Evolutionary conservation across 2,113 vertebrate species (phyloP), one percentile per base, ranked within the genome.

Genomic region (Sturnira hondurensis): DNA sequence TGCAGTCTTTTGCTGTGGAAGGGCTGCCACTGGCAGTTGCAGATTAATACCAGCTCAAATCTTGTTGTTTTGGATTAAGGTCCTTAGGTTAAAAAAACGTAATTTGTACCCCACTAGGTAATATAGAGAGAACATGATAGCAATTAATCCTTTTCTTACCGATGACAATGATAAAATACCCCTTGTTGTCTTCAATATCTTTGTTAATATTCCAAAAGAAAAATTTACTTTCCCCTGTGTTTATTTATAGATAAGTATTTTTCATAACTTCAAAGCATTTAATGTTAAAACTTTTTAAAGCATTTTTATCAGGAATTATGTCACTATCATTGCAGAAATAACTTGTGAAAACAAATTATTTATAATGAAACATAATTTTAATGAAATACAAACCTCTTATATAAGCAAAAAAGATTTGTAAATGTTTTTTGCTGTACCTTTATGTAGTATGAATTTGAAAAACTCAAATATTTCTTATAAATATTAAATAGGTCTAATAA

Each of bases 51-150:
- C 94, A 98, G 97, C 97, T 98, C 97, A 98, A 96, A 97, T 98
- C 96, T 94, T 96, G 63, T 98, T 98, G 98, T 97, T 98, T 99
- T 98, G 99, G 98, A 99, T 99, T 99, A 99, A 99, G 98, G 99
- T 99, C 98, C 94, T 97, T 78, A 97, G 98, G 99, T 99, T 98
- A 99, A 97, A 98, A 98, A 99, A 99, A 99, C 99, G 98, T 98
- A 99, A 99, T 99, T 99, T 99, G 94, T 97, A 98, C 98, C 98
- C 97, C 97, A 98, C 98, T 98, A 98, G 95, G 95, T 98, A 98
- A 97, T 97, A 96, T 65, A 54, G 94, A 95, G 97, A 97, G 97
- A 98, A 97, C 91, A 97, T 97, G 98, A 98, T 97, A 98, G 98
- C 98, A 99, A 99, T 99, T 99, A 99, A 99, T 99, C 97, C 98